These are phyloP conservation scores for Zaprionus kolodkinae DNA, from an alignment of 1,140 invertebrate genomes.

Conservation along the genomic window DNA sequence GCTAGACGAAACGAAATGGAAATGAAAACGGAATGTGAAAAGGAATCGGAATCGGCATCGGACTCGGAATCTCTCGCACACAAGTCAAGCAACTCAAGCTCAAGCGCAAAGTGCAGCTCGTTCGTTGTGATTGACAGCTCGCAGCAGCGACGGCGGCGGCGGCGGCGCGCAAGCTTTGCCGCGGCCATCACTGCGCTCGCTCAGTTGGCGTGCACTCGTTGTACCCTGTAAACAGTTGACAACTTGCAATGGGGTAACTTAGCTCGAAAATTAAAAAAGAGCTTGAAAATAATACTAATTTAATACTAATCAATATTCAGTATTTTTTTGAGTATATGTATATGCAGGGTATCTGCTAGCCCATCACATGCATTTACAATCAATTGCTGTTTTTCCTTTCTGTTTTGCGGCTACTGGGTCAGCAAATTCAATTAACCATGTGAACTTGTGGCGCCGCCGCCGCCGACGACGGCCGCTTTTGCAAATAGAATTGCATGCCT, in stretches of 20 bases:
- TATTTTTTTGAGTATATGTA: no score
- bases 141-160: no score
- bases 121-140: slow-evolving; percentile 67
- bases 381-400: slow-evolving; percentile 23
- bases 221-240: slow-evolving; percentile 12
- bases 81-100: slow-evolving; percentile 21
- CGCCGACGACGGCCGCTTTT: slow-evolving; percentile 26
- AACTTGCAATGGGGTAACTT: not conserved
- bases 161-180: not conserved
- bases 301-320: no score
- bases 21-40: slow-evolving; percentile 57
- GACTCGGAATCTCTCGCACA: not conserved
- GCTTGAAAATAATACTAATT: not conserved
- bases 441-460: slow-evolving; percentile 73
- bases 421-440: slow-evolving; percentile 79
- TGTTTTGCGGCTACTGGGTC: slow-evolving; percentile 63
- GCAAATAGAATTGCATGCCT: slow-evolving; percentile 72
- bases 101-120: slow-evolving; percentile 66
- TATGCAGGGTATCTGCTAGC: slow-evolving; percentile 21
- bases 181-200: not conserved
- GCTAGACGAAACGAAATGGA: slow-evolving; percentile 55
- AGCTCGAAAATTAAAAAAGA: not conserved
- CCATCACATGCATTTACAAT: not conserved
- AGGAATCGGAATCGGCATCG: slow-evolving; percentile 55
- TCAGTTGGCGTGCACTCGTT: not conserved